A percentile compares a stretch with the other conserved stretches of the same genome.
Conservation (phyloP, 2,888 invertebrate species). For the Sicus ferrugineus region DNA sequence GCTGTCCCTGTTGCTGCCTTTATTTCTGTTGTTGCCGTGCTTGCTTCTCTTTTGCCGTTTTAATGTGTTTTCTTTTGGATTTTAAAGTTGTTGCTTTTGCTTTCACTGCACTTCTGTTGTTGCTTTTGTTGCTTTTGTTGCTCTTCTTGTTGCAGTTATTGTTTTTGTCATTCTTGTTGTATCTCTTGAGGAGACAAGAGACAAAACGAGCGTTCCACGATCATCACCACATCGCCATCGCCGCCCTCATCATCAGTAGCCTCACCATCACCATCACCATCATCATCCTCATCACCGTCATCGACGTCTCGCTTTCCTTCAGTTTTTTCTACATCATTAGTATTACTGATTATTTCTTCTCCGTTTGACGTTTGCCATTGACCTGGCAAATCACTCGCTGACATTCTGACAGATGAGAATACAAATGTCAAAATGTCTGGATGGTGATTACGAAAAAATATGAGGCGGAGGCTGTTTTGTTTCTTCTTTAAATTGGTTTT, state of each 20-base stretch:
- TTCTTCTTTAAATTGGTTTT: not conserved
- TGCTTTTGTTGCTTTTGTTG: not conserved
- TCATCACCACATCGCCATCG: not conserved
- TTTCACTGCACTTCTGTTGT: not conserved
- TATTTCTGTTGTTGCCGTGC: not conserved
- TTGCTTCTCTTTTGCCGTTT: constrained; percentile 6
- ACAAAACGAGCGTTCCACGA: no score
- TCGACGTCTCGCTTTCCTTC: not conserved
- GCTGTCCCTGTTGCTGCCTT: not conserved
- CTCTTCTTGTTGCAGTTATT: not conserved
- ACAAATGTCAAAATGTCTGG: no score
- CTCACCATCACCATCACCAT: not conserved
- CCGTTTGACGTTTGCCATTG: no score
- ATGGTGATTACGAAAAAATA: no score
- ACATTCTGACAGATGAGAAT: no score
- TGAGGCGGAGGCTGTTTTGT: no score
- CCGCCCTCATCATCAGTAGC: not conserved
- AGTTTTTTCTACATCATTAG: not conserved
- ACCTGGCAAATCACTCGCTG: no score
- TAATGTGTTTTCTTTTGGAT: not conserved
- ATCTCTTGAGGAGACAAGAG: not conserved
- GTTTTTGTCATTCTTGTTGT: constrained; percentile 8
- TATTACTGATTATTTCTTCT: not conserved
- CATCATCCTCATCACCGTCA: not conserved
- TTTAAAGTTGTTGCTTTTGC: not conserved